These are phyloP conservation scores for Aelia acuminata DNA, from an alignment of 2,888 invertebrate genomes.

Conservation along the genomic window DNA sequence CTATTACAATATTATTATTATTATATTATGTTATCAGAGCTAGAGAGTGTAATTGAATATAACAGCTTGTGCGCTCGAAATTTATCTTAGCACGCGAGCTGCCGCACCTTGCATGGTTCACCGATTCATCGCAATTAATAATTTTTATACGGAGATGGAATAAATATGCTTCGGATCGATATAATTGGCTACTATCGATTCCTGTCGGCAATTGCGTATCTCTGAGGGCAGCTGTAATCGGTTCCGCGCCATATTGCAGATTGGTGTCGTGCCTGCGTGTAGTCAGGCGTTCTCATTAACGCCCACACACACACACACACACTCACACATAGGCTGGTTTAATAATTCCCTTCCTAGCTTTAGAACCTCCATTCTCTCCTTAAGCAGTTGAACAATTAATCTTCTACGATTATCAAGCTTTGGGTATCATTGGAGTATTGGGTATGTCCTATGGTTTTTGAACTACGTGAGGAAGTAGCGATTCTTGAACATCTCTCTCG, in stretches of 20 bases:
- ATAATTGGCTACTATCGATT: not conserved
- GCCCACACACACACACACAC: not conserved
- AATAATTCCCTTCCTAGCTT: not conserved
- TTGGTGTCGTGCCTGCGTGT: not conserved
- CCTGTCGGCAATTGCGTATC: not conserved
- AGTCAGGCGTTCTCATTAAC: not conserved
- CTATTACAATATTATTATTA: not conserved
- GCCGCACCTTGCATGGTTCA: not conserved
- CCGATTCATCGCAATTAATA: not conserved
- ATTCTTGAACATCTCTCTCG: too few species aligned
- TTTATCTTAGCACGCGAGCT: not conserved
- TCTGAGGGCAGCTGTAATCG: constrained; percentile 1
- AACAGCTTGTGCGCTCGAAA: not conserved
- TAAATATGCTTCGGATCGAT: not conserved
- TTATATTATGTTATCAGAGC: too few species aligned
- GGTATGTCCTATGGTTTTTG: too few species aligned
- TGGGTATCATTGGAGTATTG: too few species aligned
- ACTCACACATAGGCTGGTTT: too few species aligned
- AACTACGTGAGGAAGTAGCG: too few species aligned
- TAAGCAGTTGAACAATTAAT: not conserved
- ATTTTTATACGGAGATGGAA: not conserved
- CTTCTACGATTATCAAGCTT: too few species aligned
- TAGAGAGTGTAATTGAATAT: not conserved
- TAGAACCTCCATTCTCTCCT: not conserved
- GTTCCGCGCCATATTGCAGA: not conserved